Evolutionary conservation across 2,113 vertebrate genomes (phyloP).

Genomic region (Centropus unirufus): DNA sequence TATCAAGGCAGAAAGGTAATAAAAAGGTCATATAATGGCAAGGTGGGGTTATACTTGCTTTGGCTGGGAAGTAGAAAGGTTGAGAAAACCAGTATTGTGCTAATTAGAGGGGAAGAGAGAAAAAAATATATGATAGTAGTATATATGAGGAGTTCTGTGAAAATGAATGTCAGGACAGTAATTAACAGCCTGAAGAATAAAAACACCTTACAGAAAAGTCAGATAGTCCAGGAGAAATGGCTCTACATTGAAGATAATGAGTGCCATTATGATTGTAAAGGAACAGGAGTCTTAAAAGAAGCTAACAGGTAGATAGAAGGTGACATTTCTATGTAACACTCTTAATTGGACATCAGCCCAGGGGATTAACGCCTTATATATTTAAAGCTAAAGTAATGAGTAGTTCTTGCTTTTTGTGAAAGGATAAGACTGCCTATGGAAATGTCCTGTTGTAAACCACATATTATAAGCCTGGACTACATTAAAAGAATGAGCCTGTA

Average conservation of each 20-base stretch:
- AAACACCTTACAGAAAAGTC: neutral
- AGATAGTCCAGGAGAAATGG: neutral
- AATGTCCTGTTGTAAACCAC: neutral
- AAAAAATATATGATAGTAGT: neutral
- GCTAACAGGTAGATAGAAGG: neutral
- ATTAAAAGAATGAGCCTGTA: neutral
- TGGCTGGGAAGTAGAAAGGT: neutral
- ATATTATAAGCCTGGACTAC: neutral
- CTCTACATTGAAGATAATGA: neutral
- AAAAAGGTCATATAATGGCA: neutral
- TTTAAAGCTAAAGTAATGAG: neutral
- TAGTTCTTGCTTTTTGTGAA: neutral
- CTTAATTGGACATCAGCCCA: neutral
- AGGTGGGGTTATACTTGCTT: neutral
- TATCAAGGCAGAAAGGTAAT: neutral
- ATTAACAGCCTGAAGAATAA: conserved; percentile 9
- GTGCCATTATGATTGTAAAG: neutral
- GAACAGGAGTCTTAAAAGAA: neutral
- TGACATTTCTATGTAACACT: neutral
- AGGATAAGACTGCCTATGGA: neutral
- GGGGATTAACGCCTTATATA: neutral
- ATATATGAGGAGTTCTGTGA: neutral
- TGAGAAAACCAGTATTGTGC: neutral
- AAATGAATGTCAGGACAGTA: neutral
- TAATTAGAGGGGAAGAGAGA: neutral